phyloP scores from a whole-genome alignment of 2,888 invertebrate species.

The Cataglyphis rosenhaueri region DNA sequence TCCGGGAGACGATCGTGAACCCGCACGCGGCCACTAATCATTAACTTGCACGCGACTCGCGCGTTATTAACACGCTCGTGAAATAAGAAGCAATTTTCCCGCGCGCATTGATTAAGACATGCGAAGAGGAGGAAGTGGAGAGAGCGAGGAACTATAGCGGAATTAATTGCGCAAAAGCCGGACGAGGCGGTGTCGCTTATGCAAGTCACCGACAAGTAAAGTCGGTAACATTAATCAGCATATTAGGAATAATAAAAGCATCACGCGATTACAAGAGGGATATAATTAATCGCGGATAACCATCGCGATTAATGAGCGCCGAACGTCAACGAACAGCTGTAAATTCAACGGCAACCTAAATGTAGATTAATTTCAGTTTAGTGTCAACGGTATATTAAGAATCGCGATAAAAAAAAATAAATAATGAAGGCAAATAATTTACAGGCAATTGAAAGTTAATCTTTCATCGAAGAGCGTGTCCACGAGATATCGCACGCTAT shows the following conservation, averaged over 20 bases:
- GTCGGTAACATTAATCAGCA: conserved; percentile 21
- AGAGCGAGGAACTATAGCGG: neutral
- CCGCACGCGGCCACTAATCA: conserved; percentile 22
- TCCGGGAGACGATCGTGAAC: conserved; percentile 30
- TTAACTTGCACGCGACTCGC: conserved; percentile 42
- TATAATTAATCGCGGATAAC: conserved; percentile 20
- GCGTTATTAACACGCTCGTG: conserved; percentile 37
- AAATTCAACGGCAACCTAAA: conserved; percentile 1
- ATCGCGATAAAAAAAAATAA: neutral
- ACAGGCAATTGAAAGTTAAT: neutral
- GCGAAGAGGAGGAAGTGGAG: conserved; percentile 16
- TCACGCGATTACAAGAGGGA: neutral
- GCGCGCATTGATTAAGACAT: conserved; percentile 46
- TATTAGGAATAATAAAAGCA: conserved; percentile 30
- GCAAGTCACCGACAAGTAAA: conserved; percentile 17
- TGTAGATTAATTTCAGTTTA: conserved; percentile 7
- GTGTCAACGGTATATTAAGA: neutral
- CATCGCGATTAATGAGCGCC: neutral
- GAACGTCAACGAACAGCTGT: neutral
- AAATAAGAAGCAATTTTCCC: conserved; percentile 52
- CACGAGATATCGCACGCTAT: neutral
- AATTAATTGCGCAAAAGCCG: conserved; percentile 27
- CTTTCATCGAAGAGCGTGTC: neutral
- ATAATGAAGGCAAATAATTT: neutral
- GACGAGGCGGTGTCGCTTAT: neutral